These are phyloP conservation scores for Drosophila micromelanica DNA, from an alignment of 1,140 invertebrate species.

Conservation along the genomic window DNA sequence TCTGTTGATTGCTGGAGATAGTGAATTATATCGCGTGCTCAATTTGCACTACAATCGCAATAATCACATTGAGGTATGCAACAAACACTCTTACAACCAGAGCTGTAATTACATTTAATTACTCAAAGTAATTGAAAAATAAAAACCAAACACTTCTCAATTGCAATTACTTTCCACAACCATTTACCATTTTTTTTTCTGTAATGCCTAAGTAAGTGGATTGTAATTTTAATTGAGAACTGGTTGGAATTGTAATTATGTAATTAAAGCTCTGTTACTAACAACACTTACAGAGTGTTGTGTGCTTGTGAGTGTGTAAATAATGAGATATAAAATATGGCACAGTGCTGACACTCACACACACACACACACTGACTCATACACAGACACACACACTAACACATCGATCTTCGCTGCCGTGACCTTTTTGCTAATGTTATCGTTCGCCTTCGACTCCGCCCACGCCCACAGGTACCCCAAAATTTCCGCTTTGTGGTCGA, in stretches of 20 bases:
- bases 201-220: constrained; percentile 1
- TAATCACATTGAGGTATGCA: constrained; percentile 99
- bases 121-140: neutral
- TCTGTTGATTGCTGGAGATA: constrained; percentile 96
- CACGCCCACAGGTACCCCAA: constrained; percentile 93
- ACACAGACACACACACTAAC: constrained; percentile 11
- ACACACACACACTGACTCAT: constrained; percentile 25
- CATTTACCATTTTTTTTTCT: neutral
- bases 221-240: neutral
- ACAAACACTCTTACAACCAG: constrained; percentile 51
- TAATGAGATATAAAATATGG: constrained; percentile 7
- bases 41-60: constrained; percentile 99
- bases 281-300: constrained; percentile 10
- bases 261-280: constrained; percentile 25
- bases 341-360: constrained; percentile 49
- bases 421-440: constrained; percentile 34
- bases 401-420: constrained; percentile 19
- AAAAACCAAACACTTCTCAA: neutral
- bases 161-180: constrained; percentile 7
- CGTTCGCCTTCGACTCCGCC: constrained; percentile 18
- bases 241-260: constrained; percentile 16
- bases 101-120: constrained; percentile 46
- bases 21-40: constrained; percentile 97
- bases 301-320: constrained; percentile 14
- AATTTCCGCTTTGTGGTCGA: constrained; percentile 98